Base-by-base conservation (phyloP, 2,797 vertebrate genomes). In the Notolepis coatsorum region DNA sequence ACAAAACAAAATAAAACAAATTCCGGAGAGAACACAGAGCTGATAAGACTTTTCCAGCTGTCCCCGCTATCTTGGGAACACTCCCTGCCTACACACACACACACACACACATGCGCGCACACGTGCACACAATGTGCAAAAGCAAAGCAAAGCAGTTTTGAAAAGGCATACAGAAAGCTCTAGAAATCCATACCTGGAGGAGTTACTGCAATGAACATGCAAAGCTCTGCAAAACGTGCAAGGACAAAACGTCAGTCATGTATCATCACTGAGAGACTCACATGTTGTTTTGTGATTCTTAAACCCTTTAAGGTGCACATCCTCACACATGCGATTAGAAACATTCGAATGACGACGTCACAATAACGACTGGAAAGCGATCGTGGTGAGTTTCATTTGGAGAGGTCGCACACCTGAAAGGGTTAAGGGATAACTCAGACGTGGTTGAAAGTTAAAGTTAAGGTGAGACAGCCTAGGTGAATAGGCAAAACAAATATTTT, bases 151-250 rank as follows among this genome's bases (percentile, higher is more conserved):
- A 20, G 37, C 7, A 13, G 18, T 4, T 49, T 35, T 9, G 13
- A 28, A n/a, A 23, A 62, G 23, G 12, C 33, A 45, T 6, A 52
- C 6, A 9, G 7, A 9, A 31, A 46, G 12, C 51, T 24, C 5
- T 1, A 1, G 55, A 10, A 53, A 24, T 43, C 15, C 27, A 59
- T 5, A 28, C 38, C 12, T 52, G 41, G 17, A 27, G 61, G 46
- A n/a, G 23, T 63, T 13, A 24, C 62, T 71, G 31, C 12, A 21
- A 5, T 33, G 20, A 41, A 52, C 68, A 79, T 67, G 62, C 49
- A 80, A 7, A 61, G 18, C 7, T 71, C 7, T 47, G 48, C 43
- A 69, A 28, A 13, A 33, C 65, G 72, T 64, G 69, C 69, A 77
- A 61, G 54, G 2, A 15, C 13, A 66, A 18, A 47, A 33, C 27